Evolutionary conservation across 2,113 vertebrate genomes (phyloP).

Genomic region (Ptyas mucosa): DNA sequence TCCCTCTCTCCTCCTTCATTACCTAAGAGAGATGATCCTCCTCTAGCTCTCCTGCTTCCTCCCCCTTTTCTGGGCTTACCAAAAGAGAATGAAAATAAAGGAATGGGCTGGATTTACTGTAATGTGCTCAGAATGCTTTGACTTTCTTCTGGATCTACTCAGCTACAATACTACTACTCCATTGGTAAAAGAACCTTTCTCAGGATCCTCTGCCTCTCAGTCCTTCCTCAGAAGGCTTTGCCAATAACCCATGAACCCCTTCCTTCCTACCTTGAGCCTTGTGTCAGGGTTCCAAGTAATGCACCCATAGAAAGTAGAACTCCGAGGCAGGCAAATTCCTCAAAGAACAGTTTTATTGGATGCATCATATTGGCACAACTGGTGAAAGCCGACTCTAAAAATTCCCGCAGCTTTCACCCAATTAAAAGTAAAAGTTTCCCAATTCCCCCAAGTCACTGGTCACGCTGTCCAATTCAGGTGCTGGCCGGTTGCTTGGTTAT

Average conservation of each 20-base stretch:
- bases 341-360: no score
- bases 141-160: not conserved
- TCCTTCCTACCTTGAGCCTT: not conserved
- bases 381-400: no score
- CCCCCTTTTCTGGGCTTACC: not conserved
- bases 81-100: not conserved
- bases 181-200: not conserved
- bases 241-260: not conserved
- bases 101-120: not conserved
- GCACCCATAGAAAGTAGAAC: no score
- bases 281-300: no score
- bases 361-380: no score
- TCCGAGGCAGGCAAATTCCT: no score
- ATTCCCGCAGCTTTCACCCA: no score
- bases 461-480: no score
- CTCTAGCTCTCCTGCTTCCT: not conserved
- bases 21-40: not conserved
- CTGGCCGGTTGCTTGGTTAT: no score
- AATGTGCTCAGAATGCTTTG: not conserved
- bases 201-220: not conserved
- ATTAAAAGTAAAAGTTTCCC: no score
- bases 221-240: not conserved
- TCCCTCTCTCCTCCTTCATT: not conserved
- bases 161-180: not conserved
- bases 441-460: no score